Conservation (phyloP, 1,140 invertebrate genomes). For the Bicyclus anynana region DNA sequence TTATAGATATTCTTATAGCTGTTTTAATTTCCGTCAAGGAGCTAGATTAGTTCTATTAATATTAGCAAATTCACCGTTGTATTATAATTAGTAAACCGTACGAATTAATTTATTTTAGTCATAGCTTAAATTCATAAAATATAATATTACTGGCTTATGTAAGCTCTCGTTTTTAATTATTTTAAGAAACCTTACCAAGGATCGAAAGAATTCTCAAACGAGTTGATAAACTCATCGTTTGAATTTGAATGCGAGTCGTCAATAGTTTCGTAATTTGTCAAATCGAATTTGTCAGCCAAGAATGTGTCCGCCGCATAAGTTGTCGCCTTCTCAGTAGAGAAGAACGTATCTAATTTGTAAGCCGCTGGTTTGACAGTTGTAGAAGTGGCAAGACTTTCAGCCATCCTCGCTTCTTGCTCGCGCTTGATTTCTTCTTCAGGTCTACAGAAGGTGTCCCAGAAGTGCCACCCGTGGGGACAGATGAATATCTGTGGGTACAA, state of each 20-base stretch:
- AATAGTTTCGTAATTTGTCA: conserved; percentile 49
- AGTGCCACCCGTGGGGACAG: conserved; percentile 64
- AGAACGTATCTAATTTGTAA: conserved; percentile 42
- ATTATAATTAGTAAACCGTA: too few relatives aligned
- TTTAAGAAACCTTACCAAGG: conserved; percentile 27
- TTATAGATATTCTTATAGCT: too few relatives aligned
- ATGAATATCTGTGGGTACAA: conserved; percentile 63
- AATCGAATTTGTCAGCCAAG: conserved; percentile 63
- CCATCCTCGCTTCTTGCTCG: conserved; percentile 11
- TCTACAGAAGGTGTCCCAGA: conserved; percentile 51
- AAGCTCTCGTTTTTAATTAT: background rate
- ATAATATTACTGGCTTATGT: background rate
- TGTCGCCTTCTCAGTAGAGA: conserved; percentile 49
- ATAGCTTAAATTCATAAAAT: too few relatives aligned
- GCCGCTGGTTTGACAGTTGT: conserved; percentile 20
- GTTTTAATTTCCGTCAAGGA: too few relatives aligned
- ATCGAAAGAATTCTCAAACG: conserved; percentile 41
- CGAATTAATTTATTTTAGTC: too few relatives aligned
- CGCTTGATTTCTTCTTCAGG: conserved; percentile 20
- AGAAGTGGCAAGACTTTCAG: conserved; percentile 5
- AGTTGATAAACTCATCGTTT: conserved; percentile 39
- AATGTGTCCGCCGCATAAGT: conserved; percentile 55
- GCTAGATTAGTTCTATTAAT: too few relatives aligned
- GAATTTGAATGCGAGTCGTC: conserved; percentile 28
- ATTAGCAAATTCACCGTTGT: too few relatives aligned